Percentiles rank a stretch among this genome's conserved stretches.
Conservation (phyloP, 2,888 invertebrate species). For the Glaucopsyche alexis region DNA sequence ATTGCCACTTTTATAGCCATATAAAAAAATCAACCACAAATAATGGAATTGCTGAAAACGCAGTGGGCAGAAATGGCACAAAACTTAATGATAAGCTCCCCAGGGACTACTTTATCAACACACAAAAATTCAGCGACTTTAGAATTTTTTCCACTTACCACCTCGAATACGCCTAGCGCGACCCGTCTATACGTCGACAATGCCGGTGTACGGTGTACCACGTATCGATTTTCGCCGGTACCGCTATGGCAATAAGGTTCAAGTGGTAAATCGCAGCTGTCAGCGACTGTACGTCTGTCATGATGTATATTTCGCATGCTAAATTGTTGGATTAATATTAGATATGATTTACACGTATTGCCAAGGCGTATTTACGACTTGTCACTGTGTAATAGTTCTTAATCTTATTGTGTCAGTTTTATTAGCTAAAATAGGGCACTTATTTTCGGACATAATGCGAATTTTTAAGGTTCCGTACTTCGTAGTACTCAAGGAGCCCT, state of each 20-base stretch:
- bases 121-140: too few relatives aligned
- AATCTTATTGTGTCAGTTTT: background rate
- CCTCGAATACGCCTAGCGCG: too few relatives aligned
- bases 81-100: too few relatives aligned
- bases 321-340: constrained; percentile 1
- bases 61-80: too few relatives aligned
- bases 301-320: background rate
- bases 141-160: too few relatives aligned
- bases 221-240: background rate
- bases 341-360: constrained; percentile 5
- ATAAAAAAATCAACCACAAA: too few relatives aligned
- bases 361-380: background rate
- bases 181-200: background rate
- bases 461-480: background rate
- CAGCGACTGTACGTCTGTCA: background rate
- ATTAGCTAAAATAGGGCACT: background rate
- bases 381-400: background rate
- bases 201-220: background rate
- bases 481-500: background rate
- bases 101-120: too few relatives aligned
- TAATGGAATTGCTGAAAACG: too few relatives aligned
- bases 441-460: background rate
- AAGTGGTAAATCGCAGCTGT: background rate
- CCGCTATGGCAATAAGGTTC: background rate
- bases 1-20: too few relatives aligned